A percentile compares a stretch with the other conserved stretches of the same genome.
Conservation (phyloP, 2,888 invertebrate genomes). For the Polia nebulosa region DNA sequence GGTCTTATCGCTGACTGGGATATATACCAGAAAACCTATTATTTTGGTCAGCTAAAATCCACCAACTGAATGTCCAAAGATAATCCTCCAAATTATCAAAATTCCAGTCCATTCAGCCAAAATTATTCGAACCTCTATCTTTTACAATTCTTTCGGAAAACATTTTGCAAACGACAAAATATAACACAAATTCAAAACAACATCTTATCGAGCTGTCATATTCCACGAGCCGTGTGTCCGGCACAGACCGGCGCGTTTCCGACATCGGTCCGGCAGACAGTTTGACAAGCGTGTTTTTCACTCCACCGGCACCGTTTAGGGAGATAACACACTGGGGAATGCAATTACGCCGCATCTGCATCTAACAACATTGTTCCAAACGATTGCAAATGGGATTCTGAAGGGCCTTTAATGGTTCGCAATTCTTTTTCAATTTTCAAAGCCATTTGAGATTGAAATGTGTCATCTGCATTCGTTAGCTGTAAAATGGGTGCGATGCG, state of each 20-base stretch:
- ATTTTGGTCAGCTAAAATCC: neutral
- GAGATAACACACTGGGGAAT: conserved; percentile 62
- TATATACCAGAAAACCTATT: too few relatives aligned
- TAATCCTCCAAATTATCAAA: too few relatives aligned
- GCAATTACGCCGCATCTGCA: conserved; percentile 64
- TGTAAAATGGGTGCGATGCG: conserved; percentile 14
- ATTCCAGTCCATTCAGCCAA: neutral
- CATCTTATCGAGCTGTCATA: conserved; percentile 18
- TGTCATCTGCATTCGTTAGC: conserved; percentile 32
- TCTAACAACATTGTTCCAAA: conserved; percentile 63
- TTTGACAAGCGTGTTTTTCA: conserved; percentile 84
- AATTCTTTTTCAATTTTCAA: conserved; percentile 49
- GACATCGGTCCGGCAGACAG: conserved; percentile 78
- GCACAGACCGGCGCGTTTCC: conserved; percentile 65
- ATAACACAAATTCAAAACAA: conserved; percentile 13
- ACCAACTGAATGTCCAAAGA: too few relatives aligned
- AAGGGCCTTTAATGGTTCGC: conserved; percentile 50
- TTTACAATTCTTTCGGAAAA: neutral
- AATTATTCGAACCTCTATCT: neutral
- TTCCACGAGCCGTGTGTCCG: conserved; percentile 65
- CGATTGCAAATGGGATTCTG: conserved; percentile 62
- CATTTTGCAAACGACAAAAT: neutral
- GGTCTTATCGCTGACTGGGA: too few relatives aligned
- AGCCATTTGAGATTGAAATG: conserved; percentile 32
- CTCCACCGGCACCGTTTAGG: conserved; percentile 65